Evolutionary conservation across 1,140 invertebrate genomes (phyloP), one percentile per base, ranked within the genome.

Genomic region (Drosophila gunungcola): DNA sequence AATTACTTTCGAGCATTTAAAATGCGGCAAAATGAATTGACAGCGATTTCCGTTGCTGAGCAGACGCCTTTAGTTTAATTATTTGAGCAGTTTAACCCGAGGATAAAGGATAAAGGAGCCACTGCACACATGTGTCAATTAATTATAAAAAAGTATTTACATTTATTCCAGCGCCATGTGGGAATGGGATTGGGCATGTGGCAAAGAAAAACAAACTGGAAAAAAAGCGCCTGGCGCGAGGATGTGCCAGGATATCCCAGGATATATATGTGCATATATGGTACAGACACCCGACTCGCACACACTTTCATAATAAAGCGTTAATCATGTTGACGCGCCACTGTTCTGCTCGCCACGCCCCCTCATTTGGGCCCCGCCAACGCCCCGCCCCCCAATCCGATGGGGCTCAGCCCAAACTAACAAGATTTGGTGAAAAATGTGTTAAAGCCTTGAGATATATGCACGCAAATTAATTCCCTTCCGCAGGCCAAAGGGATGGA

Each of bases 11-110:
- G 69, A 78, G 82, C 82, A 86, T 86, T 86, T 86, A 86, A 86
- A 86, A 86, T 86, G 82, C 82, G 82, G 74, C 82, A 86, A 86
- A 86, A 86, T 86, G 82, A 86, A 86, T 86, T 86, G 82, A 76
- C 83, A 80, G 78, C 82, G 70, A 86, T 86, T 86, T 85, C 68
- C 58, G 65, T 41, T 69, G 67, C 74, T 41, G 63, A 58, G 72
- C 74, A 64, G 57, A 32, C 67, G 69, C 41, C 82, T 86, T 86
- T 86, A 82, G 82, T 88, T 86, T 86, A 86, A 86, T 86, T 86
- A 86, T 78, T 78, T 78, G 75, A 58, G 56, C 78, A 82, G 68
- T 68, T 68, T 65, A 68, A 68, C 49, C 54, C 68, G 16, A 67
- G 65, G 62, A 63, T 63, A 57, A 70, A 72, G 25, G 57, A 63